phyloP scores from a whole-genome alignment of 2,113 vertebrate genomes.

The Oreotrochilus melanogaster region DNA sequence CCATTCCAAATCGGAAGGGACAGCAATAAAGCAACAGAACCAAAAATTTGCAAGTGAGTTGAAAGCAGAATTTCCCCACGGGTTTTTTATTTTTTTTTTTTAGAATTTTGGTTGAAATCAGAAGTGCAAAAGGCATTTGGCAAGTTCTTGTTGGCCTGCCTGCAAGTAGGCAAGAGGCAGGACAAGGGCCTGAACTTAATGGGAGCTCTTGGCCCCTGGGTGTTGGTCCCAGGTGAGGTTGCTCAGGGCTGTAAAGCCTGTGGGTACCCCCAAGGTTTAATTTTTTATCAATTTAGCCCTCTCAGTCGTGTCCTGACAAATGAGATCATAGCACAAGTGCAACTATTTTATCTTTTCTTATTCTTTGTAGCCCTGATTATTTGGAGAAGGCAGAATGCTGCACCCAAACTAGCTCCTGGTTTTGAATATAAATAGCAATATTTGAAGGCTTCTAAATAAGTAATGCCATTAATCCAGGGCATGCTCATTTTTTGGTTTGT shows the following conservation, averaged over 20 bases:
- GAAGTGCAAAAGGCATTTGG: background rate
- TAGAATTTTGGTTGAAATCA: background rate
- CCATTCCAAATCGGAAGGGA: background rate
- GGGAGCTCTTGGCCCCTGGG: background rate
- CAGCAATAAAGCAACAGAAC: background rate
- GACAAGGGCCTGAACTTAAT: background rate
- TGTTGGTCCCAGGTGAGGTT: background rate
- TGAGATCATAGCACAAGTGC: background rate
- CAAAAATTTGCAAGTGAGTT: background rate
- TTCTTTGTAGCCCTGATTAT: background rate
- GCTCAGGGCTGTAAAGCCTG: background rate
- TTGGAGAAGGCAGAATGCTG: background rate
- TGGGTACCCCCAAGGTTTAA: background rate
- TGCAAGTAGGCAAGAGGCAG: background rate
- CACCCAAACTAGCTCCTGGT: background rate
- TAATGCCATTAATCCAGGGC: conserved; percentile 65
- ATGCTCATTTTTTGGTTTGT: conserved; percentile 8
- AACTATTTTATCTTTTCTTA: background rate
- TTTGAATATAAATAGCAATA: conserved; percentile 43
- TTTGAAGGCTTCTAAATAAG: conserved; percentile 65
- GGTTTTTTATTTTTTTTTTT: background rate
- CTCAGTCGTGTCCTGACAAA: background rate
- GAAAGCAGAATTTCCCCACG: background rate
- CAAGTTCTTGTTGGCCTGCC: background rate
- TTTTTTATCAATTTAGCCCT: background rate